Conservation (phyloP, 2,113 vertebrate species). For the Carettochelys insculpta region DNA sequence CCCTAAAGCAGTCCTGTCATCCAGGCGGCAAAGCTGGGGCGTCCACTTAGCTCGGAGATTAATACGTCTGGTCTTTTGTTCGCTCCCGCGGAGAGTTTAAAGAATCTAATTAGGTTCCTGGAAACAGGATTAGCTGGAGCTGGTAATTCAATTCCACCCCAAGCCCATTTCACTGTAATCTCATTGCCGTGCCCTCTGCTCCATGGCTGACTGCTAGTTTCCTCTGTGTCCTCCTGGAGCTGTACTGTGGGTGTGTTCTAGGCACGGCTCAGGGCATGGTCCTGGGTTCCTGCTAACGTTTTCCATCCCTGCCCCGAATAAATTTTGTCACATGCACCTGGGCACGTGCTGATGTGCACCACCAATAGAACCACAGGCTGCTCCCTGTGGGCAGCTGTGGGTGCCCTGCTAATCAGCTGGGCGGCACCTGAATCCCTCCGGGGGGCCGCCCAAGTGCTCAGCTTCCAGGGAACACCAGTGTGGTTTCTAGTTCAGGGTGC, state of each 20-base stretch:
- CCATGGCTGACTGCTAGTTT: neutral
- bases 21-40: neutral
- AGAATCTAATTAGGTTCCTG: neutral
- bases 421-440: no score
- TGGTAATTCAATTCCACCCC: neutral
- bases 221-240: neutral
- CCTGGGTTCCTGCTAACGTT: no score
- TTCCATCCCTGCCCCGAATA: no score
- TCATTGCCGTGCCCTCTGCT: neutral
- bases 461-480: no score
- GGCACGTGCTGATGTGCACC: no score
- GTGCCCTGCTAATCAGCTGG: no score
- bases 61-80: neutral
- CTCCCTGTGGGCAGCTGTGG: no score
- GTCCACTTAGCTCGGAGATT: neutral
- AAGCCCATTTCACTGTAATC: neutral
- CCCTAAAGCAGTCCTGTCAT: neutral
- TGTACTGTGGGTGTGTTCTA: neutral
- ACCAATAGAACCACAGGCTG: no score
- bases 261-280: fast-evolving
- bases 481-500: neutral
- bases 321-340: no score
- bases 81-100: neutral
- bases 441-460: no score
- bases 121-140: neutral